phyloP scores from a whole-genome alignment of 2,797 vertebrate species.

The Peromyscus eremicus region DNA sequence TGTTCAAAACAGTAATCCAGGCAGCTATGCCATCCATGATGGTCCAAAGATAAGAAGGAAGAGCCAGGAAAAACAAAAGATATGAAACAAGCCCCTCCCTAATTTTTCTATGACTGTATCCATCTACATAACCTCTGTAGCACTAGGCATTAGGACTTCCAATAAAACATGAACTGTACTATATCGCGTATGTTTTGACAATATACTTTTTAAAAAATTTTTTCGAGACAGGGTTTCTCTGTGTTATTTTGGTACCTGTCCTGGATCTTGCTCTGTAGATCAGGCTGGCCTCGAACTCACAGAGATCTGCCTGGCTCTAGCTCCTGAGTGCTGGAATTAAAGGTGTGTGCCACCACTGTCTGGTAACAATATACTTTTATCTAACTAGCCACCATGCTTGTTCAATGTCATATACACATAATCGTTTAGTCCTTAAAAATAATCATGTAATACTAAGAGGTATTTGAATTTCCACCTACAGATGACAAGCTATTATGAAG shows the following conservation, averaged over 20 bases:
- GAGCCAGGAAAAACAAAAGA: neutral
- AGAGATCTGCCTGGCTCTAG: too few relatives aligned
- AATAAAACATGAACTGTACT: neutral
- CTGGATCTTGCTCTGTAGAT: too few relatives aligned
- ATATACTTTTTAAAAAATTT: neutral
- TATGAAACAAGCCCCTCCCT: neutral
- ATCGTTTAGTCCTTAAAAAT: constrained; percentile 5
- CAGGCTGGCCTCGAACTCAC: too few relatives aligned
- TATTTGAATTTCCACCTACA: neutral
- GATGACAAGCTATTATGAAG: neutral
- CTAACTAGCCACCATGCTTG: neutral
- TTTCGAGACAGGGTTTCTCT: too few relatives aligned
- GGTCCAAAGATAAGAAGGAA: neutral
- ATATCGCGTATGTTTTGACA: neutral
- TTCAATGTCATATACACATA: neutral
- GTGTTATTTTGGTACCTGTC: too few relatives aligned
- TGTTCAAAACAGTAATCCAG: neutral
- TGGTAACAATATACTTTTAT: neutral
- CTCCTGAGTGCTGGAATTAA: too few relatives aligned
- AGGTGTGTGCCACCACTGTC: too few relatives aligned
- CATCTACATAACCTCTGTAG: neutral
- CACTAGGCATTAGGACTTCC: neutral
- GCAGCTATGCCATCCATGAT: neutral
- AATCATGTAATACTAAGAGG: neutral
- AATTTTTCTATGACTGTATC: neutral